Conservation (phyloP, 1,140 invertebrate genomes). For the Aphelinus atriplicis region DNA sequence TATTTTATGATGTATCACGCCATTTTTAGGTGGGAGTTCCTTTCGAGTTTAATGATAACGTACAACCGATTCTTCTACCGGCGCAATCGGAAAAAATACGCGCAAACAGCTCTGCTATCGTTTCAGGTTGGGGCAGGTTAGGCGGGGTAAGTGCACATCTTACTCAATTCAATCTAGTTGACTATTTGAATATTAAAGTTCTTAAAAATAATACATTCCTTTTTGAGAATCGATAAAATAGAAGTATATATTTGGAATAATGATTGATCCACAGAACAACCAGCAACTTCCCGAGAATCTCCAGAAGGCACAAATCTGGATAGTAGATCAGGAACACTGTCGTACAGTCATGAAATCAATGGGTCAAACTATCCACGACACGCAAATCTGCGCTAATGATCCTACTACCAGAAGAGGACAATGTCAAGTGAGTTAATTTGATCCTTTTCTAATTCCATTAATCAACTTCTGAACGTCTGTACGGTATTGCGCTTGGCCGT, state of each 20-base stretch:
- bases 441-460: neutral
- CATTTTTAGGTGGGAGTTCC: neutral
- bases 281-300: neutral
- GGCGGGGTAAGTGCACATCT: neutral
- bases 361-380: neutral
- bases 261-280: too few relatives aligned
- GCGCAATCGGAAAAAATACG: neutral
- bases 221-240: too few relatives aligned
- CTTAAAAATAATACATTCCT: too few relatives aligned
- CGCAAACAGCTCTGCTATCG: neutral
- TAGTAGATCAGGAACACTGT: slow-evolving; percentile 26
- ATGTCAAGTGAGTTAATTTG: slow-evolving; percentile 9
- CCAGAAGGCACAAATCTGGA: slow-evolving; percentile 1
- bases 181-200: too few relatives aligned
- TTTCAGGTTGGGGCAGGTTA: neutral
- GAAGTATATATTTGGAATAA: too few relatives aligned
- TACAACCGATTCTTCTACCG: neutral
- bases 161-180: too few relatives aligned
- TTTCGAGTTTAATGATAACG: neutral
- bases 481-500: neutral
- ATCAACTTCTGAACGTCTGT: too few relatives aligned
- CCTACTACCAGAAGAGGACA: slow-evolving; percentile 23
- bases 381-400: slow-evolving; percentile 31
- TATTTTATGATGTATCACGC: neutral
- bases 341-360: neutral